Base-by-base conservation (phyloP, 2,888 invertebrate species). In the Caenorhabditis panamensis region DNA sequence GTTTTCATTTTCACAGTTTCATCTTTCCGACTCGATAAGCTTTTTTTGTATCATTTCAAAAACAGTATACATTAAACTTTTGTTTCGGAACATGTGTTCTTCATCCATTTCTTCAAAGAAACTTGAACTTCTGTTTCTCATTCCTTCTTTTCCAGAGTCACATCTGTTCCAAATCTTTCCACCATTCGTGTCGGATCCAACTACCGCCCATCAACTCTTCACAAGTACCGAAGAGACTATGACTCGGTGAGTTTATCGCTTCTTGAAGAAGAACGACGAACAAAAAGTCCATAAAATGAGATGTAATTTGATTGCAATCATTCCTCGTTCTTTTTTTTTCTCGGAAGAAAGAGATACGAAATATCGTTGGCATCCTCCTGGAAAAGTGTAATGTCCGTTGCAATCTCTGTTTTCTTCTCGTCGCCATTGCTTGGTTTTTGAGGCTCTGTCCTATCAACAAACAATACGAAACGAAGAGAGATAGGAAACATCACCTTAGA, bases 101-200 rank as follows among this genome's bases (percentile, higher is more conserved):
- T 9, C 31, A 31, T 31, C 31, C 31, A 4, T 6, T 56, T 28
- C 22, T 51, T 51, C 3, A 20, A 51, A 47, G 11, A 8, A 51
- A 26, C 31, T 59, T 31, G 11, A 37, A 6, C 11, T 37, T 37
- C 11, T 37, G 6, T 37, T 37, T 37, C 6, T 11, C 37, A 9
- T 37, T 37, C 37, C 37, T 47, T 18, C n/a, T n/a, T 44, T 82
- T 84, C 76, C 75, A 90, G 90, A 72, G 90, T 90, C 9, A 85
- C 88, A 16, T 90, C 90, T 18, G 89, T 90, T 13, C 90, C 90
- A 24, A 88, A 88, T 69, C 78, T 90, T 28, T 75, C 83, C 36
- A 82, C 84, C 41, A 47, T 84, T n/a, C 86, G 86, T 51, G 89
- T 89, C 28, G 86, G 85, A 58, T 49, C 72, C 44, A 82, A 79